Evolutionary conservation across 2,888 invertebrate species (phyloP), one percentile per base, ranked within the genome.

Genomic region (Drosophila falleni): DNA sequence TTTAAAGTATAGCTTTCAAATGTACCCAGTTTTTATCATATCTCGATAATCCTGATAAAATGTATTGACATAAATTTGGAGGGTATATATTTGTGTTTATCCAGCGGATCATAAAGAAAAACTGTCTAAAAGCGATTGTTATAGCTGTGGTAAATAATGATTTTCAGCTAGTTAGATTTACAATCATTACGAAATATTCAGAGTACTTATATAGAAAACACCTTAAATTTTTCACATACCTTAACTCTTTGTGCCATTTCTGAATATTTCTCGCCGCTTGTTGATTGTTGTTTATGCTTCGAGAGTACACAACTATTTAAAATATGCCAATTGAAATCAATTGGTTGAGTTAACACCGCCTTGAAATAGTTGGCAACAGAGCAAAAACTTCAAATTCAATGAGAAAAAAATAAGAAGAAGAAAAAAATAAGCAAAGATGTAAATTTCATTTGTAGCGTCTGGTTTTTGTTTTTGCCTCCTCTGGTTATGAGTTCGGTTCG

Each of bases 401-500:
- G 46, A 58, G 46, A 46, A 10, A 19, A 31, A 46, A 10, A n/a
- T n/a, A n/a, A 19, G 19, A 29, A 8, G 8, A 29, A 58, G 37
- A 58, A 10, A 26, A 44, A 55, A n/a, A 42, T 15, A 31, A 23
- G 15, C 31, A 46, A 68, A 78, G 71, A 71, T 81, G 81, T 74
- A 71, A 78, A 81, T 78, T 71, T 64, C 39, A 66, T 63, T 71
- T 69, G 42, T 58, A 70, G 76, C 42, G 55, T 39, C 53, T 56
- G 53, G 47, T 59, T 62, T 51, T 56, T 63, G 15, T 47, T 49
- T 19, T 19, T 29, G 50, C 41, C 41, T 19, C 33, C 54, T 41
- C 37, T 58, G 46, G 62, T 54, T 73, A 44, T 50, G 58, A 47
- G 63, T 65, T 35, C 66, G 62, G 83, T 80, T 86, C 89, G 84